Base-by-base conservation (phyloP, 1,140 invertebrate species). In the Wiebesia pumilae region DNA sequence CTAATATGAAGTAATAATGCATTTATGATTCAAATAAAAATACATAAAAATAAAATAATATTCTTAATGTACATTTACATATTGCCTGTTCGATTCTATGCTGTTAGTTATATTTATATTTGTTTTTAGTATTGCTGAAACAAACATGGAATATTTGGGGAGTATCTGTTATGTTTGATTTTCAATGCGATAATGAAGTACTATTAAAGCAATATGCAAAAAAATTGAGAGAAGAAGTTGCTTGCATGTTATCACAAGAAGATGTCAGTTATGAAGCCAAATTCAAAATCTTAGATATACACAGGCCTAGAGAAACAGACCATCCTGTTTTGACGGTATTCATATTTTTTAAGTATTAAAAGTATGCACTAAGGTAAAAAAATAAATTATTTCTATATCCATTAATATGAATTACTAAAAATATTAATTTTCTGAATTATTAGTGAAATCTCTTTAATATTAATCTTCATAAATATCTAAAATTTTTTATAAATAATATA, bases 141-240 rank as follows among this genome's bases (percentile, higher is more conserved):
- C 85, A 90, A 86, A 92, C 92, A 27, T 93, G 92, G 92, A 91
- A 88, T 51, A 85, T 93, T 38, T 92, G 80, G 81, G 92, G 89
- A 30, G 90, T 91, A 7, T 92, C 92, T 12, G 58, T 84, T 19
- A 86, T 93, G 62, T 93, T 91, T 83, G 85, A 87, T 83, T 90
- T 92, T 40, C 21, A 91, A 47, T 58, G 69, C n/a, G 85, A 90
- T 21, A 84, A 91, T 77, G 88, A 92, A 83, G 27, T 92, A 7
- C 81, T 88, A 38, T 85, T 93, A 10, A 93, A 93, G 84, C 54
- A 89, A 14, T 93, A 92, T 80, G 90, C 87, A 19, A 93, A 92
- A 85, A 89, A 81, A 88, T 86, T 93, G 40, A 89, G 91, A 69
- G 92, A 93, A 87, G 91, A 92, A 87, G 80, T 93, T 21, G 91